Base-by-base conservation (phyloP, 2,113 vertebrate species). In the Zosterops pallidus region DNA sequence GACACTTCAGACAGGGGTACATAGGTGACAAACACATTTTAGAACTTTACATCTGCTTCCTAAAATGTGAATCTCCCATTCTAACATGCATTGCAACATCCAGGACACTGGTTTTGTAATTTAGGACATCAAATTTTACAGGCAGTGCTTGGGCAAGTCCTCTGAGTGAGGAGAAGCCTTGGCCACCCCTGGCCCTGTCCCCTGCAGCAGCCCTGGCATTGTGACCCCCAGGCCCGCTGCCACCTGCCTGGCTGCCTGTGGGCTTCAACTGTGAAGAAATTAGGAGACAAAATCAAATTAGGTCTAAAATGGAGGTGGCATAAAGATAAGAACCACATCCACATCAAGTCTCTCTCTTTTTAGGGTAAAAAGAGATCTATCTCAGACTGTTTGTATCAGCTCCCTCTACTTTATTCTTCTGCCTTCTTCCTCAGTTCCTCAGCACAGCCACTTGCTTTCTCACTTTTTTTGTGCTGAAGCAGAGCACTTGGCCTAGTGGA, bases 11-110 rank as follows among this genome's bases (percentile, higher is more conserved):
- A 44, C 11, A 63, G 42, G 21, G 76, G 46, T 2, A 84, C 9
- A 8, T 0, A 10, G 16, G 42, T 23, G 22, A 65, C 18, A 71
- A 60, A 39, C 12, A 49, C 17, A 6, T 60, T 60, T n/a, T 17
- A 11, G 23, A 75, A 71, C 55, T 63, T 83, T 23, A 24, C 3
- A 59, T 24, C 8, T 31, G 14, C 33, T 86, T 79, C 57, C 75
- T 52, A 64, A 44, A 72, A 71, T 0, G 0, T 3, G 13, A 52
- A 42, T 46, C 6, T 11, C 14, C 5, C 7, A 0, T 46, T 52
- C 41, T 56, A 76, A 68, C 10, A 29, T 0, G 1, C 18, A 37
- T 5, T 31, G 21, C 57, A 89, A n/a, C 1, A 13, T 25, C 52
- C 5, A 18, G 35, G 57, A 35, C 49, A 25, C 9, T 18, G 15